Evolutionary conservation across 1,140 invertebrate genomes (phyloP), one percentile per base, ranked within the genome.

Genomic region (Thrips palmi): DNA sequence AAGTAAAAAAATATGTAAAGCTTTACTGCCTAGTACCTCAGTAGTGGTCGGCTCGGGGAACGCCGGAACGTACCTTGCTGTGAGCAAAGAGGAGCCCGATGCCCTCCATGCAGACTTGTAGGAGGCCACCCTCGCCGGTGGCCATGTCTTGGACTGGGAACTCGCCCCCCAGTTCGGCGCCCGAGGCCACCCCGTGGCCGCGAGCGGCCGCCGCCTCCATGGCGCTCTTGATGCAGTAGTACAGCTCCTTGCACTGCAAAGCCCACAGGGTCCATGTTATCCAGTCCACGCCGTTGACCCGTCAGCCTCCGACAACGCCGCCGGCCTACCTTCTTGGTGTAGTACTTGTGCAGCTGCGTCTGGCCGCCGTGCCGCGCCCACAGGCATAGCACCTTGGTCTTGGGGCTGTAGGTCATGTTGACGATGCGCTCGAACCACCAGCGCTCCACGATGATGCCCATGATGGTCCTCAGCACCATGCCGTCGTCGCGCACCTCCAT

Each of bases 361-460:
- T 87, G 80, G 8, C 82, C 84, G 2, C 83, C 84, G 50, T 81
- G 85, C 45, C 79, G 69, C 40, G 83, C 72, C 89, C 93, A 98
- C 29, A 98, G 67, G 62, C 93, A 98, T 32, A 99, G 63, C 11
- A 97, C 83, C 59, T 88, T 85, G 49, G 85, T 97, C 63, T 97
- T 97, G 0, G 94, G 96, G 49, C 91, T 93, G 57, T 93, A 99
- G 0, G 93, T 97, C 89, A 99, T 97, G 54, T 99, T 99, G 8
- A 99, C 91, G 17, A 99, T 65, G 36, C 92, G 67, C 55, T 99
- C 94, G 63, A 91, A 99, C 92, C 93, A 99, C 92, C 93, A 98
- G 57, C 83, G 67, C 55, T 98, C 93, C 33, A 94, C 79, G 48
- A 98, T 97, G 4, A 88, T 78, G 55, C 93, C 87, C 52, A 78